These are phyloP conservation scores for Solenopsis fugax DNA, from an alignment of 1,140 invertebrate species.

Conservation along the genomic window DNA sequence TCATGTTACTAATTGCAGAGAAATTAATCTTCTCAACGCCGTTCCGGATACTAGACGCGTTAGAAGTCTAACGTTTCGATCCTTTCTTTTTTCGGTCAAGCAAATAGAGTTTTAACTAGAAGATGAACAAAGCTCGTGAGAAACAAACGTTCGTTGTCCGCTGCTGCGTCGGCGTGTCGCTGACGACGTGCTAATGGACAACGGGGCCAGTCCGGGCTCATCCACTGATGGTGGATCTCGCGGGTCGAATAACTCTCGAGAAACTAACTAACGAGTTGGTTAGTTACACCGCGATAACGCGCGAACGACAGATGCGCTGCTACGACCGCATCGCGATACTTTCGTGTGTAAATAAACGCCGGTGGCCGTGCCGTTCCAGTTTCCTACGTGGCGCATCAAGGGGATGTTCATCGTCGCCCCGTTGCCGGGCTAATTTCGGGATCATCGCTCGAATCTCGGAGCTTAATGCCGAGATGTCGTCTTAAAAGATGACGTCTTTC, in stretches of 20 bases:
- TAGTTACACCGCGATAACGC: constrained; percentile 66
- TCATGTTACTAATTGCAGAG: background rate
- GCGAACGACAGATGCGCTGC: constrained; percentile 37
- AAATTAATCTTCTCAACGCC: constrained; percentile 6
- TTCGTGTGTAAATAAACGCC: constrained; percentile 28
- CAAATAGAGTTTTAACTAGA: background rate
- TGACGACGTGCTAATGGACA: constrained; percentile 49
- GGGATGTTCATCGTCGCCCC: constrained; percentile 21
- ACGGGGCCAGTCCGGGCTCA: constrained; percentile 16
- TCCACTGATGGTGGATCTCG: constrained; percentile 31
- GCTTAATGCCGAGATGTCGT: background rate
- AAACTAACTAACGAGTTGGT: constrained; percentile 66
- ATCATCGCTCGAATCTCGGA: background rate
- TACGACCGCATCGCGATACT: constrained; percentile 30
- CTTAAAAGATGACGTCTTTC: constrained; percentile 29
- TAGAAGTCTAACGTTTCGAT: background rate
- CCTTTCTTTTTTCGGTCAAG: background rate
- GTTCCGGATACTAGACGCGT: no score
- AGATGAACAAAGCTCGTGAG: background rate
- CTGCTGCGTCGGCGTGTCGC: background rate
- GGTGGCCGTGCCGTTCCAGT: background rate
- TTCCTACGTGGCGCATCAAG: constrained; percentile 38
- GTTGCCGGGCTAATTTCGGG: constrained; percentile 38
- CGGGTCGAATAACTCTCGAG: constrained; percentile 49
- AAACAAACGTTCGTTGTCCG: constrained; percentile 25